Conservation (phyloP, 2,888 invertebrate species). For the Tholera decimalis region DNA sequence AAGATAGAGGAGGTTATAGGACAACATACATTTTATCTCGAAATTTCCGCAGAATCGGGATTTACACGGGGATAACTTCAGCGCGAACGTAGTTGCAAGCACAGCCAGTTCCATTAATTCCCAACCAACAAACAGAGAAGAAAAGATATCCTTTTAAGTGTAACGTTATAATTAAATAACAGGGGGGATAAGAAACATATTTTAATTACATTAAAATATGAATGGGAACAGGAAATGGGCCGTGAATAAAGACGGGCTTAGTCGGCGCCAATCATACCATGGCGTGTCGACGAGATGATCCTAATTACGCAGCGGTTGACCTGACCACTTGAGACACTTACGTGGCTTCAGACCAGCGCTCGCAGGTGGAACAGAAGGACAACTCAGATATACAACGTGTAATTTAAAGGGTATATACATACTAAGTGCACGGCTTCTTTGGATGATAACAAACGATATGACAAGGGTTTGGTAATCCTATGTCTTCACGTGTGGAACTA, state of each 20-base stretch:
- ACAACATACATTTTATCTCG: too few species aligned
- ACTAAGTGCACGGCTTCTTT: too few species aligned
- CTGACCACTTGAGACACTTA: conserved; percentile 65
- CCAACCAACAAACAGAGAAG: neutral
- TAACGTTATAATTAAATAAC: neutral
- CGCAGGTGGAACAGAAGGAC: conserved; percentile 22
- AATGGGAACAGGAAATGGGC: conserved; percentile 41
- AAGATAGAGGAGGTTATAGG: too few species aligned
- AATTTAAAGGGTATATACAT: too few species aligned
- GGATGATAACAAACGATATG: too few species aligned
- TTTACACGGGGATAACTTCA: too few species aligned
- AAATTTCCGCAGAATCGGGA: too few species aligned
- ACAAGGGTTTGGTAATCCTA: too few species aligned
- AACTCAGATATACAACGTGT: neutral
- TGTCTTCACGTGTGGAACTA: too few species aligned
- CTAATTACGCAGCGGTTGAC: conserved; percentile 64
- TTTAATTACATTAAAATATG: conserved; percentile 26
- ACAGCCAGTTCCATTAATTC: neutral
- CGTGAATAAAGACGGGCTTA: conserved; percentile 44
- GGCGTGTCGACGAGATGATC: conserved; percentile 59
- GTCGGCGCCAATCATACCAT: conserved; percentile 48
- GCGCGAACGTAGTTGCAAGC: too few species aligned
- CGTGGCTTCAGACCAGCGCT: conserved; percentile 54
- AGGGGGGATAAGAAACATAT: neutral
- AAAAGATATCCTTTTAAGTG: neutral